Base-by-base conservation (phyloP, 2,113 vertebrate genomes). In the Pagrus major region DNA sequence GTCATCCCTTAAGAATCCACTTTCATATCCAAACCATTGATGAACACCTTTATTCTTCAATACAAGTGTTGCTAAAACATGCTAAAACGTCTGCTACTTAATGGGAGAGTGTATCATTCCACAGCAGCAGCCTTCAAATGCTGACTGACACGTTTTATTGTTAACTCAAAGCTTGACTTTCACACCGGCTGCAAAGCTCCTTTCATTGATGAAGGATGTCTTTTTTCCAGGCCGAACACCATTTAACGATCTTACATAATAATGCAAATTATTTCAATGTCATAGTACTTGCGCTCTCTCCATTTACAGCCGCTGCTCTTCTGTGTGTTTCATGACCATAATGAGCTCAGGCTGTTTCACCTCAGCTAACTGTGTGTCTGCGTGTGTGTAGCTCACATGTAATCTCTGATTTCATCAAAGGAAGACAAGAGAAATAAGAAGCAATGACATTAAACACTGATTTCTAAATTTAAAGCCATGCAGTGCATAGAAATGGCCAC, bases 201-300 rank as follows among this genome's bases (percentile, higher is more conserved):
- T 78, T 78, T 76, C 49, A 55, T 83, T 69, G 35, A 73, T 3
- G 1, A 65, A 54, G 23, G 27, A 81, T 65, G 73, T 3, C 52
- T 65, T 73, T 73, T 41, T 68, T 76, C n/a, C 55, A 55, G 47
- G 64, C 60, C 37, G 23, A 86, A 80, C 58, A 66, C 42, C 41
- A 82, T 88, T 83, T 77, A 54, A 76, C 80, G 35, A 61, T 73
- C 49, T 86, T 88, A 85, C 58, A 80, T 85, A 85, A 90, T 77
- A 66, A 88, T 86, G 77, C 71, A 83, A 88, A 90, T 85, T 3
- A 83, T 54, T 79, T 76, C 12, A 79, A 31, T 58, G 58, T 55
- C 80, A 78, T 44, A n/a, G n/a, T n/a, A 72, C 47, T 83, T 72
- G 25, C 65, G 54, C 58, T n/a, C n/a, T 77, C 35, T 63, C 49